Percentiles rank a stretch among this genome's conserved stretches.
phyloP scores from a whole-genome alignment of 1,140 invertebrate species.

The Paraescarpia echinospica region DNA sequence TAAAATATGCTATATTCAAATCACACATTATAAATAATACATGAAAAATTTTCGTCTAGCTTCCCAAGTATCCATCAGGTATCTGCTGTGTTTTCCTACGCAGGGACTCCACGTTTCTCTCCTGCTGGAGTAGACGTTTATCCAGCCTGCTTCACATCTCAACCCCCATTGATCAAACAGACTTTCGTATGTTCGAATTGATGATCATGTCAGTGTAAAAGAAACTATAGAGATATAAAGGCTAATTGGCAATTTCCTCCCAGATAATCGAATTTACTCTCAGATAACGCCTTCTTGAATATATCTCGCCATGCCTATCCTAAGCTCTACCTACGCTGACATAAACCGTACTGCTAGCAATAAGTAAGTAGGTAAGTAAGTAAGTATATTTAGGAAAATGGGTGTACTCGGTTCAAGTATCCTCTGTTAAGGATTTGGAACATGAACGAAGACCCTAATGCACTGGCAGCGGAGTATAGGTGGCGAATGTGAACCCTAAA shows the following conservation, averaged over 20 bases:
- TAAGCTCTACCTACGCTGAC: neutral
- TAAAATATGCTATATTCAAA: no score
- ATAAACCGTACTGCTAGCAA: neutral
- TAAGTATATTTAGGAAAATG: neutral
- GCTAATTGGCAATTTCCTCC: neutral
- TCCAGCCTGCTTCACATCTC: slow-evolving; percentile 33
- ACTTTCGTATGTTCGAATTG: slow-evolving; percentile 17
- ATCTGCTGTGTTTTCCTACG: neutral
- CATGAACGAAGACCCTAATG: no score
- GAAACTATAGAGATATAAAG: slow-evolving; percentile 21
- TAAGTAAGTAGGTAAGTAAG: neutral
- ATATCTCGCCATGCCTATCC: neutral
- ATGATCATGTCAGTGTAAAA: slow-evolving; percentile 11
- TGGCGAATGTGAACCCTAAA: no score
- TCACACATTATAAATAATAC: neutral
- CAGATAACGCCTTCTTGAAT: slow-evolving; percentile 5
- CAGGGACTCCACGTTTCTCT: no score
- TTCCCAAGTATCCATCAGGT: no score
- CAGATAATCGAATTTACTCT: neutral
- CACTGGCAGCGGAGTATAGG: no score
- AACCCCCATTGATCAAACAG: slow-evolving; percentile 10
- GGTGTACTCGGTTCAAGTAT: neutral
- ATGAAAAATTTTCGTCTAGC: neutral
- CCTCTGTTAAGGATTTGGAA: no score
- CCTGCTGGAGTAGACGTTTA: neutral